Evolutionary conservation across 2,888 invertebrate species (phyloP), one percentile per base, ranked within the genome.

Genomic region (Pristionchus mayeri): DNA sequence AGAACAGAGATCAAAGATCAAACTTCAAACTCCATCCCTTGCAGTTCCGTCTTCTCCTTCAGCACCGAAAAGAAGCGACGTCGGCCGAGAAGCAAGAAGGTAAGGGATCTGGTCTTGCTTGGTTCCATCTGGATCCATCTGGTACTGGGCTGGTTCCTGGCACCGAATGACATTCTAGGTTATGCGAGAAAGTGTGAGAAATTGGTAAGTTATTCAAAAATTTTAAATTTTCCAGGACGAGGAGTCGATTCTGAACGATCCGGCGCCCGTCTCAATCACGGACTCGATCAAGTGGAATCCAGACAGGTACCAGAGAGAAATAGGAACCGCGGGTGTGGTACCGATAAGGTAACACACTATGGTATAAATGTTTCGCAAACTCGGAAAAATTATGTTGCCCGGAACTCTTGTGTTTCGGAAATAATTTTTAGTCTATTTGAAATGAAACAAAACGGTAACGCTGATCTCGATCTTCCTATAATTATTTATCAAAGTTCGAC

Each of bases 271-370:
- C 34, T 88, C 88, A 18, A 63, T 86, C 57, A 67, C 85, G n/a
- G 91, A 92, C 57, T 89, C 91, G 30, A 71, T 85, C 40, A 85
- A 89, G 86, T 92, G 92, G 92, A 89, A 89, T 86, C 91, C 91
- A 18, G 90, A 90, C 9, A 86, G 92, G 11, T 87, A 91, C 30
- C 27, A 18, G 13, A 30, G n/a, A n/a, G n/a, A n/a, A n/a, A n/a
- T n/a, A n/a, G n/a, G n/a, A n/a, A n/a, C n/a, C n/a, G n/a, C n/a
- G n/a, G n/a, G n/a, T n/a, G n/a, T n/a, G n/a, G n/a, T n/a, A n/a
- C n/a, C n/a, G n/a, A n/a, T n/a, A n/a, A n/a, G n/a, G n/a, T n/a
- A n/a, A n/a, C n/a, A n/a, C n/a, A n/a, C n/a, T n/a, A n/a, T n/a
- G n/a, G n/a, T n/a, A n/a, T n/a, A n/a, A n/a, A n/a, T n/a, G n/a